Base-by-base conservation (phyloP, 2,113 vertebrate species). In the Montifringilla adamsi region DNA sequence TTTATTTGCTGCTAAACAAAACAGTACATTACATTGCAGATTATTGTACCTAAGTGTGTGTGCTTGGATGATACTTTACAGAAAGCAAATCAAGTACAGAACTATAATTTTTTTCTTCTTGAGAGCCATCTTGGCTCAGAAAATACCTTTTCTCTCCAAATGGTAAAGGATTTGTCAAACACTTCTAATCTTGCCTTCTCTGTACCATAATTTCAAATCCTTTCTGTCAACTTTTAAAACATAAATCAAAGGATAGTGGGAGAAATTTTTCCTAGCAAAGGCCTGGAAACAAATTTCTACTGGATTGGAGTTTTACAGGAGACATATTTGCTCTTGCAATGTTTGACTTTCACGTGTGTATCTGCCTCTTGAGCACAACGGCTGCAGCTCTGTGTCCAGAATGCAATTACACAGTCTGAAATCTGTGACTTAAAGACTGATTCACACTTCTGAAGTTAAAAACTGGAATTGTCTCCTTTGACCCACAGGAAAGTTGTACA, bases 1-100 rank as follows among this genome's bases (percentile, higher is more conserved):
- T 96, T 96, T 95, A 91, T 94, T 88, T 91, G 60, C 80, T 93
- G 95, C 79, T 96, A 92, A 94, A 92, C 95, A 96, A 96, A 97
- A 95, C 43, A 96, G 81, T 90, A 24, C 86, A 66, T 94, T 96
- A 85, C 76, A 79, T 69, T 93, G 59, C 33, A 90, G 62, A 53
- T 96, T 94, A 85, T 59, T 84, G 76, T 85, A 90, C 63, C 86
- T 93, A 75, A 92, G 44, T 88, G 72, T 94, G 82, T 91, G 88
- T 97, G 72, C 86, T 90, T 97, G 81, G 72, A 92, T 9, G 13
- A 78, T 86, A 86, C 72, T 96, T 96, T 82, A 95, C 82, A 94
- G 90, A 88, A 78, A 88, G 85, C 24, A 93, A 86, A 59, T 93
- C 72, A 96, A 90, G 59, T 80, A 73, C 56, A 78, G 88, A 91